Conservation (phyloP, 1,140 invertebrate genomes). For the Triops longicaudatus region DNA sequence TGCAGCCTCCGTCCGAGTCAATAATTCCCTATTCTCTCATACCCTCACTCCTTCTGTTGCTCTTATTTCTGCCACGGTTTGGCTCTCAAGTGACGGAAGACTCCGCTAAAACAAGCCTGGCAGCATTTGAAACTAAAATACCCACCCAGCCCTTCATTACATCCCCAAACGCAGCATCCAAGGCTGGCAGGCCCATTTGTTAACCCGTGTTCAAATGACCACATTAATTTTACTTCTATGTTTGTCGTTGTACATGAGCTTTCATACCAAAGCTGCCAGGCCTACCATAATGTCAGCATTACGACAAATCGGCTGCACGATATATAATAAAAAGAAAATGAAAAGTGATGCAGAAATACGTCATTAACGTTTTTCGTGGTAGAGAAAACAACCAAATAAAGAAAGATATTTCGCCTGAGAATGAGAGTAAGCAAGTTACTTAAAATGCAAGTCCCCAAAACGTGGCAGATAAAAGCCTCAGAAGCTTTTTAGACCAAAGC, state of each 20-base stretch:
- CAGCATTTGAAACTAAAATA: background rate
- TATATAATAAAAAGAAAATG: too few species aligned
- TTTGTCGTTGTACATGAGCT: background rate
- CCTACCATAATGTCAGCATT: too few species aligned
- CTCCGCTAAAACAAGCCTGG: background rate
- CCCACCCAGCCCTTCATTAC: background rate
- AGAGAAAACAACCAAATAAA: too few species aligned
- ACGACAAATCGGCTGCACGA: too few species aligned
- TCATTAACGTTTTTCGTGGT: too few species aligned
- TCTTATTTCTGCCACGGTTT: background rate
- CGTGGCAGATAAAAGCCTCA: too few species aligned
- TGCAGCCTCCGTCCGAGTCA: constrained; percentile 2
- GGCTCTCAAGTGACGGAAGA: background rate
- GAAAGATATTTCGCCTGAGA: too few species aligned
- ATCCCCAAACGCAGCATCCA: background rate
- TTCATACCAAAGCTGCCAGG: background rate
- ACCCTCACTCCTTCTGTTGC: background rate
- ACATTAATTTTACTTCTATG: background rate
- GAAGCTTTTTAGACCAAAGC: too few species aligned
- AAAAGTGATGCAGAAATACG: too few species aligned
- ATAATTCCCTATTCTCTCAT: background rate
- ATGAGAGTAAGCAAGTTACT: too few species aligned
- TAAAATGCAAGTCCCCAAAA: too few species aligned
- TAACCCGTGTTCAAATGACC: background rate
- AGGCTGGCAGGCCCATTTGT: background rate